These are phyloP conservation scores for Pterois miles DNA, from an alignment of 2,797 vertebrate species.

Conservation along the genomic window DNA sequence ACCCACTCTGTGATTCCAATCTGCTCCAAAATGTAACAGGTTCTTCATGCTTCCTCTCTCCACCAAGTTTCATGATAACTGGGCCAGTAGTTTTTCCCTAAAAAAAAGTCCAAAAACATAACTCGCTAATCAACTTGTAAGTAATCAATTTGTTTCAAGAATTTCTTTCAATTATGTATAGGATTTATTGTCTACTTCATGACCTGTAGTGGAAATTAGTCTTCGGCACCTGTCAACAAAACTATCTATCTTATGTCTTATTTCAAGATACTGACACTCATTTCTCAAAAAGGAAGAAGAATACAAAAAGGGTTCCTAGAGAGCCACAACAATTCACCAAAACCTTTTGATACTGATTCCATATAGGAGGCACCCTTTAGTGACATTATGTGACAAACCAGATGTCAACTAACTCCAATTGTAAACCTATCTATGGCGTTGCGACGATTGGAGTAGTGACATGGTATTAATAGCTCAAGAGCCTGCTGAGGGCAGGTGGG, in stretches of 20 bases:
- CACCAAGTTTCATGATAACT: neutral
- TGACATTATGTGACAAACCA: too few species aligned
- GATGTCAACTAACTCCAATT: too few species aligned
- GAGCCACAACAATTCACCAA: neutral
- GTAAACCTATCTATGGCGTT: too few species aligned
- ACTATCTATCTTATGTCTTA: neutral
- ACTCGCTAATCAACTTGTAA: neutral
- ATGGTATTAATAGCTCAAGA: too few species aligned
- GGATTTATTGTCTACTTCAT: neutral
- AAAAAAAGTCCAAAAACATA: neutral
- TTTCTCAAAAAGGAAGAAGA: neutral
- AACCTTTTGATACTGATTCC: neutral
- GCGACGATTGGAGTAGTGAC: too few species aligned
- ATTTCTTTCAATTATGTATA: neutral
- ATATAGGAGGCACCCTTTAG: too few species aligned
- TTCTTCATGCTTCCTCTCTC: neutral
- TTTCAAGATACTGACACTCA: neutral
- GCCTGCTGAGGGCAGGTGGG: too few species aligned
- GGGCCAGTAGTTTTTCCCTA: too few species aligned
- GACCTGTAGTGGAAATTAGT: neutral
- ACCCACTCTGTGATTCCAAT: neutral
- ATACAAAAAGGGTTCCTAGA: neutral
- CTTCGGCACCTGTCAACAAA: neutral
- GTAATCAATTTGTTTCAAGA: neutral
- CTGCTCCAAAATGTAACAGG: too few species aligned